These are phyloP conservation scores for Brachylomia viminalis DNA, from an alignment of 2,888 invertebrate species.

Conservation along the genomic window DNA sequence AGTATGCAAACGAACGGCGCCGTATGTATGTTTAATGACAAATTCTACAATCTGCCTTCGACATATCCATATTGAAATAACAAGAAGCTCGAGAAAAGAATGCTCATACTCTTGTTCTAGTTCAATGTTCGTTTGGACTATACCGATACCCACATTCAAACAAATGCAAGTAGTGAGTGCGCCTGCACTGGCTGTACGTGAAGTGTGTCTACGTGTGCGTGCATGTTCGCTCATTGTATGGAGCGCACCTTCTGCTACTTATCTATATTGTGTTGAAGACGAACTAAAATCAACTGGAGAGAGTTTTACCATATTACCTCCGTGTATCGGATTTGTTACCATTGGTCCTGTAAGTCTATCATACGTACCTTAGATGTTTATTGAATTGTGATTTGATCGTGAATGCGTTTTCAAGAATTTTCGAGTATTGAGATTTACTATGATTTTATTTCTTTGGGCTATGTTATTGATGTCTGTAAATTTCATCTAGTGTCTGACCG, in stretches of 20 bases:
- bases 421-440: background rate
- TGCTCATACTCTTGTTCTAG: background rate
- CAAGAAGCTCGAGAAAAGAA: background rate
- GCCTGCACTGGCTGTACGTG: too few species aligned
- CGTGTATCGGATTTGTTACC: slow-evolving; percentile 62
- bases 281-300: slow-evolving; percentile 77
- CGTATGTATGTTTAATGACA: too few species aligned
- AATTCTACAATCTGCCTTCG: too few species aligned
- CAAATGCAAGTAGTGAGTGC: background rate
- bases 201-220: background rate
- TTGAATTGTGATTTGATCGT: slow-evolving; percentile 52
- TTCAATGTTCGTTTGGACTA: background rate
- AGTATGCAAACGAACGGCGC: too few species aligned
- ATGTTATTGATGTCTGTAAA: background rate
- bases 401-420: slow-evolving; percentile 29
- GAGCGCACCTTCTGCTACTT: background rate
- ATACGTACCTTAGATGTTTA: slow-evolving; percentile 59
- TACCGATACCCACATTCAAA: background rate
- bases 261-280: slow-evolving; percentile 22
- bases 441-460: background rate
- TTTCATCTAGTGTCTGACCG: background rate
- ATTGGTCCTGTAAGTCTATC: slow-evolving; percentile 47
- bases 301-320: slow-evolving; percentile 70
- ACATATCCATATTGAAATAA: background rate
- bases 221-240: background rate